These are phyloP conservation scores for Haliclona indistincta DNA, from an alignment of 37 sponge, comb jelly and placozoan genomes.

Conservation along the genomic window DNA sequence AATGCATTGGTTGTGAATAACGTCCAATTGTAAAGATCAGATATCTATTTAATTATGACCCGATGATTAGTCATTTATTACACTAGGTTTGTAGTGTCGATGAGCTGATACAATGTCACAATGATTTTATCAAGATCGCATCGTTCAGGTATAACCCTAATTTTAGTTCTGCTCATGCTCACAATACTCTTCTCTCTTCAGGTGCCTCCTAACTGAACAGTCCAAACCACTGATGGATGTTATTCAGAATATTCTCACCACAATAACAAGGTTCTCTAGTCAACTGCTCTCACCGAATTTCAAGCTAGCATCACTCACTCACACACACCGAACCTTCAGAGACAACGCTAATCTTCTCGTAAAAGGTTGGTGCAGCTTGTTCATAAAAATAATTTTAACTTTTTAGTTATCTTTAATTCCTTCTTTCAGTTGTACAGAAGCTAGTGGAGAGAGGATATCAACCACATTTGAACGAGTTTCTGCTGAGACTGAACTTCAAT, in stretches of 20 bases:
- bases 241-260: constrained; percentile 45
- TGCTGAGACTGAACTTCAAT: constrained; percentile 80
- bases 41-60: too few species aligned
- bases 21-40: too few species aligned
- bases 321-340: constrained; percentile 56
- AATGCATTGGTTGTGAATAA: too few species aligned
- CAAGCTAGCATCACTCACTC: background rate
- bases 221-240: constrained; percentile 79
- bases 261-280: constrained; percentile 44
- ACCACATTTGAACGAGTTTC: constrained; percentile 80
- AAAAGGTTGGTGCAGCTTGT: too few species aligned
- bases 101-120: constrained; percentile 45
- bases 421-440: constrained; percentile 75
- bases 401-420: background rate
- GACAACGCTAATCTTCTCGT: constrained; percentile 56
- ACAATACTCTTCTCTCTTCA: constrained; percentile 12
- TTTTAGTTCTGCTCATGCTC: too few species aligned
- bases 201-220: constrained; percentile 76
- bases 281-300: constrained; percentile 8
- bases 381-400: too few species aligned
- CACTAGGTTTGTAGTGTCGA: constrained; percentile 58
- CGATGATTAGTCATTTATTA: background rate
- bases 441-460: constrained; percentile 83
- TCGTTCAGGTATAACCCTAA: too few species aligned
- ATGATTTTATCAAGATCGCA: background rate